Evolutionary conservation across 1,140 invertebrate genomes (phyloP).

Genomic region (Hyles euphorbiae): DNA sequence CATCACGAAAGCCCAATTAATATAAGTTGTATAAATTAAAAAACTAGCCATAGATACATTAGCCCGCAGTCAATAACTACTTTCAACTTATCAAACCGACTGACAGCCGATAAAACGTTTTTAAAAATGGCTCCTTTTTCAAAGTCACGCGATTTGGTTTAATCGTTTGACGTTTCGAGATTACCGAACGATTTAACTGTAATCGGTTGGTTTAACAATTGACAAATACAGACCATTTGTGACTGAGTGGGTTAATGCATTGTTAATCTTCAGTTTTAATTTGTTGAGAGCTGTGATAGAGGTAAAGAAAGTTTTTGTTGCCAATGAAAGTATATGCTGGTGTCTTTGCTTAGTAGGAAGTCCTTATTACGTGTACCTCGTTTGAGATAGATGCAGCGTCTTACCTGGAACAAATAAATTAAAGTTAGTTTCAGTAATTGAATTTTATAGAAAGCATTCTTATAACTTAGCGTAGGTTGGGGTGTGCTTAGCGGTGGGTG

Average conservation of each 20-base stretch:
- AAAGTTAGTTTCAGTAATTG: too few species aligned
- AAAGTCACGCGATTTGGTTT: constrained; percentile 56
- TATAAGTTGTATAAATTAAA: too few species aligned
- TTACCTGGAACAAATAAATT: constrained; percentile 5
- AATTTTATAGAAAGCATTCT: too few species aligned
- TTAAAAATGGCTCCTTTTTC: constrained; percentile 65
- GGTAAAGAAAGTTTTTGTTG: background rate
- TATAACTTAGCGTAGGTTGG: too few species aligned
- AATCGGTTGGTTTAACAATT: constrained; percentile 5
- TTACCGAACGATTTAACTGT: constrained; percentile 29
- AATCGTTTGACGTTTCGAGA: constrained; percentile 57
- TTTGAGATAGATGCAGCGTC: background rate
- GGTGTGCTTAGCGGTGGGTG: too few species aligned
- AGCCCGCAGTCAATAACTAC: constrained; percentile 4
- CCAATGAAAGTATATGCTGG: too few species aligned
- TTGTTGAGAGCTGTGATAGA: constrained; percentile 1
- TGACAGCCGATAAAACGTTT: constrained; percentile 57
- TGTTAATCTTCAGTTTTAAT: constrained; percentile 2
- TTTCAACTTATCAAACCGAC: constrained; percentile 37
- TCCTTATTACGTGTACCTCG: too few species aligned
- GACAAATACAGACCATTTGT: constrained; percentile 9
- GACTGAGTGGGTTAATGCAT: constrained; percentile 5
- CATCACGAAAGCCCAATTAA: too few species aligned
- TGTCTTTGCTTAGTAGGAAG: too few species aligned
- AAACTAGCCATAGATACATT: too few species aligned